Conservation (phyloP, 2,113 vertebrate species). For the Odocoileus virginianus region DNA sequence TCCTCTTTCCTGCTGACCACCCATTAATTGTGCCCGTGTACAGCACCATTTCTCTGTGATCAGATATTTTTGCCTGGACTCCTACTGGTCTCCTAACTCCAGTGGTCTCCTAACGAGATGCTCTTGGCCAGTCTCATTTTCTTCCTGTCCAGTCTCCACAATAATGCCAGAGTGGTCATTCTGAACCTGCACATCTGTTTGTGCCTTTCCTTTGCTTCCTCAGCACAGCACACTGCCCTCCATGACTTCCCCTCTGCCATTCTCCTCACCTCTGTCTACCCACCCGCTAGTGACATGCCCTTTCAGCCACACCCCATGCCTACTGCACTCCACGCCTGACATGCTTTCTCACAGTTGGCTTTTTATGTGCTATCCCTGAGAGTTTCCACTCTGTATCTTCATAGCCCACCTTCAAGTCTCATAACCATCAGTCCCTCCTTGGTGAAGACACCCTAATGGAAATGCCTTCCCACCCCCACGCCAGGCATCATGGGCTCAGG, state of each 20-base stretch:
- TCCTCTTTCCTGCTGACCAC: not conserved
- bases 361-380: not conserved
- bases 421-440: not conserved
- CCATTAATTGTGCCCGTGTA: not conserved
- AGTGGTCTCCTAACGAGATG: not conserved
- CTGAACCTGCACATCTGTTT: not conserved
- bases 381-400: not conserved
- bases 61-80: not conserved
- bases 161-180: not conserved
- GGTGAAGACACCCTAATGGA: not conserved
- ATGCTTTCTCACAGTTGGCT: not conserved
- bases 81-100: not conserved
- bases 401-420: not conserved
- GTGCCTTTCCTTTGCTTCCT: not conserved
- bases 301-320: not conserved
- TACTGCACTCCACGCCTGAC: not conserved
- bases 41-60: not conserved
- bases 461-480: not conserved
- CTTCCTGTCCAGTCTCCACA: not conserved
- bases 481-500: not conserved
- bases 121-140: not conserved
- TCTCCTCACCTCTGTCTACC: not conserved
- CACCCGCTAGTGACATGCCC: not conserved
- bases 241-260: not conserved
- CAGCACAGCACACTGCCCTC: not conserved